Percentiles rank a stretch among this genome's conserved stretches.
These are phyloP conservation scores for Stichopus horrens DNA, from an alignment of 53 echinoderm and acorn worm species.

Conservation along the genomic window DNA sequence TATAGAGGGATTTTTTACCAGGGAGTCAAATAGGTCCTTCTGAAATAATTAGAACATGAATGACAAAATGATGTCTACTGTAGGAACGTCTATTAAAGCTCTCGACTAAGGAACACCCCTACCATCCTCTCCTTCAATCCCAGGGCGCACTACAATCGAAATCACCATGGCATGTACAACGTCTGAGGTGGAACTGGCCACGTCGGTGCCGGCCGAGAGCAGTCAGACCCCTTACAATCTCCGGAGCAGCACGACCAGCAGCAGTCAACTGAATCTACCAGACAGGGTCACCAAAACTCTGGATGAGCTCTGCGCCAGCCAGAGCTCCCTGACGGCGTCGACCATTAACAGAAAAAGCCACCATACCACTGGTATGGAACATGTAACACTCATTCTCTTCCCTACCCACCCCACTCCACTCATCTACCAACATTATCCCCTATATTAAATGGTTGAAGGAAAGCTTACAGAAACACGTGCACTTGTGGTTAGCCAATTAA, in stretches of 20 bases:
- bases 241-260: constrained; percentile 34
- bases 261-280: constrained; percentile 63
- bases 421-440: too few species aligned
- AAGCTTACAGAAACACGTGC: too few species aligned
- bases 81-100: too few species aligned
- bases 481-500: too few species aligned
- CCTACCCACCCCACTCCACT: too few species aligned
- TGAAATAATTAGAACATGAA: too few species aligned
- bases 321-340: constrained; percentile 37
- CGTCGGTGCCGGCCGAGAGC: background rate
- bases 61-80: too few species aligned
- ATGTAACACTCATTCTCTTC: background rate
- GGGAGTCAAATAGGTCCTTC: too few species aligned
- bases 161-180: constrained; percentile 53
- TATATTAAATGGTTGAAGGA: too few species aligned
- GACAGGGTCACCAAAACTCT: constrained; percentile 77
- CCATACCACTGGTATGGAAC: constrained; percentile 53
- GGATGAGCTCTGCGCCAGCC: constrained; percentile 73
- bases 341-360: constrained; percentile 31
- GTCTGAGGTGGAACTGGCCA: constrained; percentile 3
- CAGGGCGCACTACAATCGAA: constrained; percentile 61
- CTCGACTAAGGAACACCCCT: background rate
- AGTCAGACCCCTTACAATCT: constrained; percentile 10
- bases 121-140: background rate
- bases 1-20: too few species aligned